phyloP scores from a whole-genome alignment of 2,888 invertebrate genomes.

The Synergus gifuensis region DNA sequence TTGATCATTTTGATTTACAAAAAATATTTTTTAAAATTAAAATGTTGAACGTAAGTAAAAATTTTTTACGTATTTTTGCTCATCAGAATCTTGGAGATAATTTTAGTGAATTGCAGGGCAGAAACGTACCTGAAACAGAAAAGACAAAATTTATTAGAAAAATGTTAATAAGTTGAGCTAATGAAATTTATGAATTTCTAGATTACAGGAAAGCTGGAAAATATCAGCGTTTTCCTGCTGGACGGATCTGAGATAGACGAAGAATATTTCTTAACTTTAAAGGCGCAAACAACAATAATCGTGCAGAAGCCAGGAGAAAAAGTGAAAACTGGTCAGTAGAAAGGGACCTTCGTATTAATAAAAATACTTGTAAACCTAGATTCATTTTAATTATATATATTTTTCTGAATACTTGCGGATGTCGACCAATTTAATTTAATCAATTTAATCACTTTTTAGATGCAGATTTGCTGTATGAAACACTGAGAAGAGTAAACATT shows the following conservation, averaged over 20 bases:
- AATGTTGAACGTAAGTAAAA: no score
- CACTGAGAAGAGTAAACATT: constrained; percentile 84
- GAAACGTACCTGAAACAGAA: neutral
- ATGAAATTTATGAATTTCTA: constrained; percentile 46
- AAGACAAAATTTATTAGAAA: neutral
- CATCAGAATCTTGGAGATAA: neutral
- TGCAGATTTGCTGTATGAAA: constrained; percentile 85
- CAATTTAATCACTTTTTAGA: constrained; percentile 78
- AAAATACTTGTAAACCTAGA: neutral
- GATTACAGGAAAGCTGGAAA: constrained; percentile 58
- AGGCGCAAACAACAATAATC: constrained; percentile 87
- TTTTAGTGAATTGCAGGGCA: neutral
- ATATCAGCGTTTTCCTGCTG: constrained; percentile 68
- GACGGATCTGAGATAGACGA: constrained; percentile 80
- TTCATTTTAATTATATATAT: constrained; percentile 14
- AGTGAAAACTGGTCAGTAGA: constrained; percentile 73
- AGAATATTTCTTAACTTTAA: constrained; percentile 87
- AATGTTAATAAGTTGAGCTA: neutral
- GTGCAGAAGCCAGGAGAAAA: constrained; percentile 75
- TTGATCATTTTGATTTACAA: no score
- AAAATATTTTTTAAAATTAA: no score
- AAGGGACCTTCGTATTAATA: no score
- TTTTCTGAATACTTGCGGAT: neutral
- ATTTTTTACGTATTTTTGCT: no score
- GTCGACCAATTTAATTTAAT: neutral